These are phyloP conservation scores for Trachythela sp. DNA, from an alignment of 64 coral and sea anemone genomes.

Conservation along the genomic window DNA sequence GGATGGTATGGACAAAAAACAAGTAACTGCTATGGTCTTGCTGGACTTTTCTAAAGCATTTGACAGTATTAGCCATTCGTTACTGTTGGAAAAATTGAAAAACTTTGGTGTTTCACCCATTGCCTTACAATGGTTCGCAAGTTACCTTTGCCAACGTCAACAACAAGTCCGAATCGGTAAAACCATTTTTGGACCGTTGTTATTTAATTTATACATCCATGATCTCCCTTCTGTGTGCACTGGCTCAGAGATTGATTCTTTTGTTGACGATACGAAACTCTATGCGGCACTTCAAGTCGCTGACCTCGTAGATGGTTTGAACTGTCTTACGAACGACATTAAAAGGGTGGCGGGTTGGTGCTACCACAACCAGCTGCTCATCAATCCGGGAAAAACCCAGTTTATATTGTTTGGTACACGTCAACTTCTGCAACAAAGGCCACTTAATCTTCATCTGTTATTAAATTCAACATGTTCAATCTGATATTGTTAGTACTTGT, in stretches of 20 bases:
- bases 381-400: conserved; percentile 28
- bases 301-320: neutral
- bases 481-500: too few species aligned
- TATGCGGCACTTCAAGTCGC: neutral
- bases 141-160: neutral
- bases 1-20: conserved; percentile 12
- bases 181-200: conserved; percentile 10
- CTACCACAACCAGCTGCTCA: neutral
- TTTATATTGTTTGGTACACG: conserved; percentile 24
- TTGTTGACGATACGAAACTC: conserved; percentile 31
- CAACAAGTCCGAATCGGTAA: neutral
- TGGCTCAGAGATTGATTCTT: neutral
- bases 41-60: conserved; percentile 15
- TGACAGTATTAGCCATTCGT: conserved; percentile 23
- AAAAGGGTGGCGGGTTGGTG: conserved; percentile 26
- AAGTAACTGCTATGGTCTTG: conserved; percentile 28
- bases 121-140: conserved; percentile 13
- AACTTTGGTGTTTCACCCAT: neutral
- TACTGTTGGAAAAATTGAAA: conserved; percentile 16
- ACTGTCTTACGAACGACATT: neutral
- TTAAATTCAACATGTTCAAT: too few species aligned
- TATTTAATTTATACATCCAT: conserved; percentile 32
- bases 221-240: conserved; percentile 3
- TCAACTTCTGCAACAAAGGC: neutral
- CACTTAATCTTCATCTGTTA: too few species aligned